Evolutionary conservation across 1,140 invertebrate species (phyloP).

Genomic region (Papilio dardanus): DNA sequence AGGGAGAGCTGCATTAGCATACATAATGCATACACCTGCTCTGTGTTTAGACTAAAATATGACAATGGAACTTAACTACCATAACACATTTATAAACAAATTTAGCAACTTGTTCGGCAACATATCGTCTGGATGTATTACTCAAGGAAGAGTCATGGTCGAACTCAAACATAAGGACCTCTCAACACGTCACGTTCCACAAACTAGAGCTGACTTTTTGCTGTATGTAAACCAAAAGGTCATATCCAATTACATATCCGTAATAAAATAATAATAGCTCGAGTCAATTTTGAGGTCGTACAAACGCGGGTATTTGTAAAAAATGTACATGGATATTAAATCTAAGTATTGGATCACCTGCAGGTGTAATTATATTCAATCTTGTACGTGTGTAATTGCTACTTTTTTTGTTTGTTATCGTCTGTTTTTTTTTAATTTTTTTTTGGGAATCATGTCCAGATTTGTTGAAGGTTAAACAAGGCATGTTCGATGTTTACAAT

Average conservation of each 20-base stretch:
- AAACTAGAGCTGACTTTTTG: conserved; percentile 1
- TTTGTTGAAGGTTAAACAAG: conserved; percentile 23
- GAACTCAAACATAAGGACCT: background rate
- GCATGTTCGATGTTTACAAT: conserved; percentile 13
- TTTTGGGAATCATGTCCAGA: conserved; percentile 14
- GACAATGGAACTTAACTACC: background rate
- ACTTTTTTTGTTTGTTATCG: conserved; percentile 19
- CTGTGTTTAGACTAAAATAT: background rate
- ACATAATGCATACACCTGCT: conserved; percentile 9
- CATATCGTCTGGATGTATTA: background rate
- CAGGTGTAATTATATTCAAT: conserved; percentile 17
- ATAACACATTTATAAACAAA: background rate
- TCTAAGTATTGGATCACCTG: conserved; percentile 6
- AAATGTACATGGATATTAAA: conserved; percentile 5
- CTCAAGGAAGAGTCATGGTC: background rate
- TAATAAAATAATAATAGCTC: conserved; percentile 28
- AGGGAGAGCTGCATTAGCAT: conserved; percentile 12
- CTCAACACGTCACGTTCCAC: conserved; percentile 7
- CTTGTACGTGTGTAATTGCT: conserved; percentile 25
- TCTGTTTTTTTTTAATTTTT: background rate
- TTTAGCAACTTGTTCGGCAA: background rate
- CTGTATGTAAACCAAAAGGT: conserved; percentile 14
- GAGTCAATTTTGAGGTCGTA: conserved; percentile 25
- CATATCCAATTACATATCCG: conserved; percentile 10
- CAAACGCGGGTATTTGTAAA: conserved; percentile 9